phyloP scores from a whole-genome alignment of 1,140 invertebrate genomes.

The Macrobrachium rosenbergii region DNA sequence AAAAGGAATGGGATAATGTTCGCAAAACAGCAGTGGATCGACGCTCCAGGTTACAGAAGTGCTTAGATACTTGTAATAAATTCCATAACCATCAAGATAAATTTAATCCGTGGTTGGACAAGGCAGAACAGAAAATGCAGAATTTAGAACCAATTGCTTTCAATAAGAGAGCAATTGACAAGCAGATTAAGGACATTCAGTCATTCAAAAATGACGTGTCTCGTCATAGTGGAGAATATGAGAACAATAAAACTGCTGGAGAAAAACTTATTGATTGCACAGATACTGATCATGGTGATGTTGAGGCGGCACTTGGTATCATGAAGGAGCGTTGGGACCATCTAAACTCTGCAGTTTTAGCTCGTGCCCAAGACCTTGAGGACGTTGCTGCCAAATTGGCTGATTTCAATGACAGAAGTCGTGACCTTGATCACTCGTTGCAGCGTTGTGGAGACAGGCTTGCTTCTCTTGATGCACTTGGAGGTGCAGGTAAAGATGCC shows the following conservation, averaged over 20 bases:
- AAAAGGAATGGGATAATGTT: conserved; percentile 90
- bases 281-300: conserved; percentile 90
- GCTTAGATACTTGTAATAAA: conserved; percentile 92
- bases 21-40: conserved; percentile 87
- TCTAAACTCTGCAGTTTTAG: conserved; percentile 79
- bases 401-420: conserved; percentile 87
- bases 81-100: conserved; percentile 87
- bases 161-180: conserved; percentile 88
- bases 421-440: conserved; percentile 85
- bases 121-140: conserved; percentile 87
- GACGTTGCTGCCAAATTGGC: conserved; percentile 84
- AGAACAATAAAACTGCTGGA: conserved; percentile 86
- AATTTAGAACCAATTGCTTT: conserved; percentile 82
- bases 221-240: conserved; percentile 92
- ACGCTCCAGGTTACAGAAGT: conserved; percentile 87
- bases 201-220: conserved; percentile 91
- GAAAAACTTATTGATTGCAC: conserved; percentile 85
- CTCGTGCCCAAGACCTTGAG: conserved; percentile 84
- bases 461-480: conserved; percentile 83
- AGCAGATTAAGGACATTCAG: conserved; percentile 90
- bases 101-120: conserved; percentile 89
- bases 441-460: conserved; percentile 90
- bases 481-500: conserved; percentile 83
- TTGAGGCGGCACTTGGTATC: conserved; percentile 83
- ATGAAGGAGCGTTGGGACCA: conserved; percentile 91